Evolutionary conservation across 2,113 vertebrate genomes (phyloP).

Genomic region (Struthio camelus): DNA sequence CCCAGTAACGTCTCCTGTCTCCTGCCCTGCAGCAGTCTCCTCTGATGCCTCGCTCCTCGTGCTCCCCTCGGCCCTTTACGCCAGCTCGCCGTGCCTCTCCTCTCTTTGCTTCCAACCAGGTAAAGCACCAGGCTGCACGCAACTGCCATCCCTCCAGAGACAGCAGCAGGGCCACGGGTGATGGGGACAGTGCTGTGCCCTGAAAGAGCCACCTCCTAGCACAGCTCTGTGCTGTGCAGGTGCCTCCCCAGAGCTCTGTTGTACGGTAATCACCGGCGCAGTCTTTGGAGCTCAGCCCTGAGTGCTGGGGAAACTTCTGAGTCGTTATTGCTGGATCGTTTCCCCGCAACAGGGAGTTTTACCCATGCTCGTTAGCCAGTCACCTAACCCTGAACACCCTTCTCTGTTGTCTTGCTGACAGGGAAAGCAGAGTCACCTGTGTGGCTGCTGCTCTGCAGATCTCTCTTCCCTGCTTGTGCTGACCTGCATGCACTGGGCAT

Average conservation of each 20-base stretch:
- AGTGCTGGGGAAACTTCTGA: background rate
- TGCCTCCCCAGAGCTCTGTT: background rate
- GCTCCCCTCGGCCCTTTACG: constrained; percentile 65
- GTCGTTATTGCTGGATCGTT: background rate
- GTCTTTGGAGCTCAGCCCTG: background rate
- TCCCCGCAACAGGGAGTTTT: background rate
- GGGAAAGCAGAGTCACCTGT: background rate
- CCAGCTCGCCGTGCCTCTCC: background rate
- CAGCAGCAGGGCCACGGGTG: background rate
- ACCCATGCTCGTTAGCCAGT: background rate
- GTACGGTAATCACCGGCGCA: background rate
- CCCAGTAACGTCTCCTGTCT: background rate
- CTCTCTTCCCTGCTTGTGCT: background rate
- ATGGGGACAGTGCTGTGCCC: background rate
- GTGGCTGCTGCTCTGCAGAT: background rate
- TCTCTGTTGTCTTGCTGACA: no score
- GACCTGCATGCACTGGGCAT: fast-evolving
- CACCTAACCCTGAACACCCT: background rate
- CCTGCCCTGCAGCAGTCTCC: constrained; percentile 62
- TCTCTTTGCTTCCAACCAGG: constrained; percentile 47
- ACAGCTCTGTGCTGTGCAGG: background rate
- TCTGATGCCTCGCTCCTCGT: constrained; percentile 58
- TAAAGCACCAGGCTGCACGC: background rate
- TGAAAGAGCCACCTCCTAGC: background rate
- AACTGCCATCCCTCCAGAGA: background rate